phyloP scores from a whole-genome alignment of 2,888 invertebrate species.

The Chelonus formosanus region DNA sequence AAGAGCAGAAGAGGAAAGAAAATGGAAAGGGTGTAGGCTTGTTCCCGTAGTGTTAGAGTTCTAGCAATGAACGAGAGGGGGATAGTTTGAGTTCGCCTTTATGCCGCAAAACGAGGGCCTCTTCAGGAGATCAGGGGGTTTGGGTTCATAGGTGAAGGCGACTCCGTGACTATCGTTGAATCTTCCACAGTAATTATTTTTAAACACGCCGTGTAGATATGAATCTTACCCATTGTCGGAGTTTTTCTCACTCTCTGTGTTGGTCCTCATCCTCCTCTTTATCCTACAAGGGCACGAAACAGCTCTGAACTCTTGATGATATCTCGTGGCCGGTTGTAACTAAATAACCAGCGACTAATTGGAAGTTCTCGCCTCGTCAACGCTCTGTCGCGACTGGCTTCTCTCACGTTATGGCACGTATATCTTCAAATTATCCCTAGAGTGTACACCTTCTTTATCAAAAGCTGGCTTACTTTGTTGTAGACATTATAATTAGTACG shows the following conservation, averaged over 20 bases:
- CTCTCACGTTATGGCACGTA: slow-evolving; percentile 40
- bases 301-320: slow-evolving; percentile 12
- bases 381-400: slow-evolving; percentile 13
- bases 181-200: slow-evolving; percentile 64
- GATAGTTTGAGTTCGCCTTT: slow-evolving; percentile 50
- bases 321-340: slow-evolving; percentile 42
- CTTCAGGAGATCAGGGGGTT: slow-evolving; percentile 47
- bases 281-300: slow-evolving; percentile 9
- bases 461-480: background rate
- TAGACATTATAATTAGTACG: background rate
- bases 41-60: slow-evolving; percentile 15
- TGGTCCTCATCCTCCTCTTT: slow-evolving; percentile 11
- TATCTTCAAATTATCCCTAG: slow-evolving; percentile 29
- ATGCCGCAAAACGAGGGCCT: slow-evolving; percentile 52
- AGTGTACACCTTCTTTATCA: background rate
- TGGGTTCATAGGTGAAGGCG: slow-evolving; percentile 49
- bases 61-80: slow-evolving; percentile 15
- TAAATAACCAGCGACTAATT: slow-evolving; percentile 60
- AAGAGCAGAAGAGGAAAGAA: slow-evolving; percentile 38
- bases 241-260: slow-evolving; percentile 13
- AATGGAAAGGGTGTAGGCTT: slow-evolving; percentile 33
- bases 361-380: slow-evolving; percentile 43
- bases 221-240: slow-evolving; percentile 47
- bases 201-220: slow-evolving; percentile 64
- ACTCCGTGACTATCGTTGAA: slow-evolving; percentile 64